Conservation (phyloP, 1,140 invertebrate genomes). For the Centruroides sculpturatus region DNA sequence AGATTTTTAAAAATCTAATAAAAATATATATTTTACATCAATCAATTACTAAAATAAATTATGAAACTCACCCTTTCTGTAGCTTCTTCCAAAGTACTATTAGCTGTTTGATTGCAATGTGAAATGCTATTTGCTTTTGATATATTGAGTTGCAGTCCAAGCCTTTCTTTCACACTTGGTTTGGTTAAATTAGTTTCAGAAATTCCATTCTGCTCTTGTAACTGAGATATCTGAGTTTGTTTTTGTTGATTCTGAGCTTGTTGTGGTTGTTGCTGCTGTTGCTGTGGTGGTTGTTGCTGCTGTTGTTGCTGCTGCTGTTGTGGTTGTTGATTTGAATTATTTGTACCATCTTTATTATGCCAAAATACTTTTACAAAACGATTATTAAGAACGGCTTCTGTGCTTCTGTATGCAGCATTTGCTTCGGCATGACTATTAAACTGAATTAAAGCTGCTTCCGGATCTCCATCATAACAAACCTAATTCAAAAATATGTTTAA, state of each 20-base stretch:
- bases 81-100: conserved; percentile 2
- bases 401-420: conserved; percentile 78
- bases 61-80: conserved; percentile 4
- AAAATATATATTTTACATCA: too few relatives aligned
- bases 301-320: not conserved
- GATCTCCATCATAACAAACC: conserved; percentile 76
- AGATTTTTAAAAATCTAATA: too few relatives aligned
- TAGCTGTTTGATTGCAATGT: conserved; percentile 17
- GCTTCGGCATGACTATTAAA: conserved; percentile 79
- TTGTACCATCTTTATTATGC: conserved; percentile 33
- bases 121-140: not conserved
- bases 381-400: conserved; percentile 92
- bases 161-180: conserved; percentile 35
- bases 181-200: conserved; percentile 11
- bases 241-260: too few relatives aligned
- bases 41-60: too few relatives aligned
- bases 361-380: conserved; percentile 52
- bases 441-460: conserved; percentile 81
- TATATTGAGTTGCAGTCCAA: conserved; percentile 26
- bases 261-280: not conserved
- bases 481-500: conserved; percentile 24
- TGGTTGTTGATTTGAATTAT: not conserved
- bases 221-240: too few relatives aligned
- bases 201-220: not conserved
- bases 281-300: not conserved